phyloP scores from a whole-genome alignment of 2,888 invertebrate species.

The Rhamphomyia laevipes region DNA sequence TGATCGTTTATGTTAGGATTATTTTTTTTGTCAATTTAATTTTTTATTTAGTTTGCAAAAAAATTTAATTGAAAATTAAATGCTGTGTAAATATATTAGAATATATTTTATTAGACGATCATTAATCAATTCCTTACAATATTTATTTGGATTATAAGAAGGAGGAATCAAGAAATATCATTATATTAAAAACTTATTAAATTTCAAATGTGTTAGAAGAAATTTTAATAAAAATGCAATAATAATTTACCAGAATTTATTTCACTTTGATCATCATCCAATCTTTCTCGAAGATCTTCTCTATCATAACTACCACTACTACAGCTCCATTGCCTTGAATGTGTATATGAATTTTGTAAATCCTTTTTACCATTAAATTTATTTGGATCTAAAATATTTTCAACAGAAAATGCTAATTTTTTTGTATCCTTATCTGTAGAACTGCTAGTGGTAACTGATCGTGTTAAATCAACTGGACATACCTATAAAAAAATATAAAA shows the following conservation, averaged over 20 bases:
- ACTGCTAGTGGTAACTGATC: constrained; percentile 32
- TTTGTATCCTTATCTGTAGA: constrained; percentile 33
- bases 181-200: neutral
- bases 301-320: constrained; percentile 35
- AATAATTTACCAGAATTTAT: constrained; percentile 45
- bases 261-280: constrained; percentile 37
- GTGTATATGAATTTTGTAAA: constrained; percentile 17
- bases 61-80: too few relatives aligned
- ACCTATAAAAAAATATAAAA: constrained; percentile 21
- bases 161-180: too few relatives aligned
- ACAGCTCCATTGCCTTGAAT: constrained; percentile 39
- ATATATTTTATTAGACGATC: too few relatives aligned
- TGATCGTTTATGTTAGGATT: too few relatives aligned
- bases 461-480: constrained; percentile 37
- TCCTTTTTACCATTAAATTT: constrained; percentile 67
- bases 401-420: constrained; percentile 72
- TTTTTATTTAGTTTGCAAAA: too few relatives aligned
- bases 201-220: neutral
- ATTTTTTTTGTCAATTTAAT: too few relatives aligned
- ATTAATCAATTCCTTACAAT: too few relatives aligned
- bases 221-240: neutral
- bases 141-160: too few relatives aligned
- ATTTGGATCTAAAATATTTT: constrained; percentile 81
- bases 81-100: too few relatives aligned
- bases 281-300: constrained; percentile 35